Percentiles rank a stretch among this genome's conserved stretches.
phyloP scores from a whole-genome alignment of 2,888 invertebrate genomes.

The Idaea straminata region DNA sequence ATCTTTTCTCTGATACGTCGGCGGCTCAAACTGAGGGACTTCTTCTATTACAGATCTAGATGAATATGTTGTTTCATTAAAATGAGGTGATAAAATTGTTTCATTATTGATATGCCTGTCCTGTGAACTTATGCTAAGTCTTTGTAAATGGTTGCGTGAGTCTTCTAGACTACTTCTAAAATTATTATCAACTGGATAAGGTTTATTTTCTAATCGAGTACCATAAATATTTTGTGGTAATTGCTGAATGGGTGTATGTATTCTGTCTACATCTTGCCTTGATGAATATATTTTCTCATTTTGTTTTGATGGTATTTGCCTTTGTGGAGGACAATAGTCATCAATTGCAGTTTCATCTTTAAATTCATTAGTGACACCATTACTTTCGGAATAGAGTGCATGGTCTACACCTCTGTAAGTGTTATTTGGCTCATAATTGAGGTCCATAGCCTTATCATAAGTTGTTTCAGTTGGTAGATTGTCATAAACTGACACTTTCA shows the following conservation, averaged over 20 bases:
- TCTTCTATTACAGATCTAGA: slow-evolving; percentile 54
- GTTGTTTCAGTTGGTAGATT: slow-evolving; percentile 70
- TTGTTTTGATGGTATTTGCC: slow-evolving; percentile 51
- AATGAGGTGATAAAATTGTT: slow-evolving; percentile 56
- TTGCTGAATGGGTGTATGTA: slow-evolving; percentile 46
- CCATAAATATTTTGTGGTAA: slow-evolving; percentile 54
- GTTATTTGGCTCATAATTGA: slow-evolving; percentile 69
- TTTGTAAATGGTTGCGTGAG: slow-evolving; percentile 58
- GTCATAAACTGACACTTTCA: slow-evolving; percentile 70
- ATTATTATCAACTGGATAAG: slow-evolving; percentile 54
- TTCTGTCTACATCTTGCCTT: slow-evolving; percentile 59
- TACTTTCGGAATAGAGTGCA: slow-evolving; percentile 70
- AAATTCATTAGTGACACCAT: slow-evolving; percentile 53
- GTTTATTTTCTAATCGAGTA: slow-evolving; percentile 53
- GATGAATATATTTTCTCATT: slow-evolving; percentile 61
- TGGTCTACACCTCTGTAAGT: slow-evolving; percentile 77
- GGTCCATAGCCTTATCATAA: slow-evolving; percentile 73
- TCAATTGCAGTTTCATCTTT: slow-evolving; percentile 52
- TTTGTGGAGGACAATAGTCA: slow-evolving; percentile 50
- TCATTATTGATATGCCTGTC: slow-evolving; percentile 64
- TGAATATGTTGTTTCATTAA: slow-evolving; percentile 54
- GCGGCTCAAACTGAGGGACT: slow-evolving; percentile 56
- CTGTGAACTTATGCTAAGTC: slow-evolving; percentile 66
- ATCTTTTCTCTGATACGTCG: slow-evolving; percentile 61
- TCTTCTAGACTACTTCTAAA: slow-evolving; percentile 62